Percentiles rank a stretch among this genome's conserved stretches.
Evolutionary conservation across 1,140 invertebrate genomes (phyloP).

Genomic region (Steinernema khuongi): DNA sequence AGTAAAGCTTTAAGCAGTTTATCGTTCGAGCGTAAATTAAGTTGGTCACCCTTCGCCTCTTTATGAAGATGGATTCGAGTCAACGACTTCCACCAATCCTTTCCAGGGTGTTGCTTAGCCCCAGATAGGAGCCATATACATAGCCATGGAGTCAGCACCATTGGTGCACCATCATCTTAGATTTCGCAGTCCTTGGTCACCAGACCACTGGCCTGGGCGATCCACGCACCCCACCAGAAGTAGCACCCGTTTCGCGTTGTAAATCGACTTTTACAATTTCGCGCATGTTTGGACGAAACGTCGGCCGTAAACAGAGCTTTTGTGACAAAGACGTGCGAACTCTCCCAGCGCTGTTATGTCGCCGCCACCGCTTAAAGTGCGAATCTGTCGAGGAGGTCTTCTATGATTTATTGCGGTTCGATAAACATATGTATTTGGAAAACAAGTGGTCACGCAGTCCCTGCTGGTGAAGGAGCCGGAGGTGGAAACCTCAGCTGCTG

Average conservation of each 20-base stretch:
- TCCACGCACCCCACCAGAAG: too few species aligned
- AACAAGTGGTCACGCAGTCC: background rate
- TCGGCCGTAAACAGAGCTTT: background rate
- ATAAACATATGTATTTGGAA: background rate
- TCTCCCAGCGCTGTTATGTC: conserved; percentile 7
- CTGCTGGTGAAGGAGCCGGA: background rate
- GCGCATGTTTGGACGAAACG: background rate
- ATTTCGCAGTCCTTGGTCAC: too few species aligned
- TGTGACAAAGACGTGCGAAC: background rate
- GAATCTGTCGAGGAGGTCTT: background rate
- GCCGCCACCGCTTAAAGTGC: background rate
- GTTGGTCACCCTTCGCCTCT: too few species aligned
- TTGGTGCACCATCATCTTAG: too few species aligned
- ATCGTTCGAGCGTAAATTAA: too few species aligned
- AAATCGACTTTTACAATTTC: background rate
- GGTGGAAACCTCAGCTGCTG: background rate
- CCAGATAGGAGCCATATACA: too few species aligned
- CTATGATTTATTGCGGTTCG: background rate
- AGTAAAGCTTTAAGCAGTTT: too few species aligned
- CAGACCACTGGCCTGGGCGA: too few species aligned
- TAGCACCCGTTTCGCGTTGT: background rate
- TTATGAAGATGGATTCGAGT: too few species aligned
- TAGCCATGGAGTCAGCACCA: too few species aligned
- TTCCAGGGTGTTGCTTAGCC: too few species aligned
- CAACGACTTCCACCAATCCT: too few species aligned